Conservation (phyloP, 2,113 vertebrate species). For the Chiloscyllium plagiosum region DNA sequence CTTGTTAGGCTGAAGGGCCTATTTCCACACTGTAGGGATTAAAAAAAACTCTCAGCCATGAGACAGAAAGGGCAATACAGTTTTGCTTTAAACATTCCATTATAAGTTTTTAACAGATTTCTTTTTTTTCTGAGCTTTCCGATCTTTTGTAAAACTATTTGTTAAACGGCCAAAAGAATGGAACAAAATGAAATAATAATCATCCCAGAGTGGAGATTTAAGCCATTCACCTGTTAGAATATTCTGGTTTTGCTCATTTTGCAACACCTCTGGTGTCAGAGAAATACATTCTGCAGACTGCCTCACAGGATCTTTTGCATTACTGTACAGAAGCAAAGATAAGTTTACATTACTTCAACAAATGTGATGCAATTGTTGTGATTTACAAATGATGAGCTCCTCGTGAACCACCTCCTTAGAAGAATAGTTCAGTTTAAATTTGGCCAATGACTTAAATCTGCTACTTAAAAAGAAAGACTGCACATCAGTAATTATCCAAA, state of each 20-base stretch:
- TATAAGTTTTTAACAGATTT: background rate
- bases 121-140: background rate
- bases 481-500: background rate
- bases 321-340: background rate
- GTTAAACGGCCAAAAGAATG: background rate
- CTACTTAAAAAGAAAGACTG: background rate
- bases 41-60: background rate
- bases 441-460: background rate
- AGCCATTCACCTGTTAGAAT: background rate
- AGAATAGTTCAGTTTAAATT: background rate
- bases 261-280: background rate
- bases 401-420: background rate
- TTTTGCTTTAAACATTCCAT: background rate
- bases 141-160: background rate
- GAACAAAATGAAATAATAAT: background rate
- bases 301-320: background rate
- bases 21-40: too few species aligned
- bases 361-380: background rate
- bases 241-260: background rate
- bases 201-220: background rate
- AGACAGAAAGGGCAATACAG: background rate
- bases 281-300: background rate
- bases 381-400: background rate
- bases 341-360: background rate
- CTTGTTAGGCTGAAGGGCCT: too few species aligned